Base-by-base conservation (phyloP, 2,113 vertebrate species). In the Pseudois nayaur region DNA sequence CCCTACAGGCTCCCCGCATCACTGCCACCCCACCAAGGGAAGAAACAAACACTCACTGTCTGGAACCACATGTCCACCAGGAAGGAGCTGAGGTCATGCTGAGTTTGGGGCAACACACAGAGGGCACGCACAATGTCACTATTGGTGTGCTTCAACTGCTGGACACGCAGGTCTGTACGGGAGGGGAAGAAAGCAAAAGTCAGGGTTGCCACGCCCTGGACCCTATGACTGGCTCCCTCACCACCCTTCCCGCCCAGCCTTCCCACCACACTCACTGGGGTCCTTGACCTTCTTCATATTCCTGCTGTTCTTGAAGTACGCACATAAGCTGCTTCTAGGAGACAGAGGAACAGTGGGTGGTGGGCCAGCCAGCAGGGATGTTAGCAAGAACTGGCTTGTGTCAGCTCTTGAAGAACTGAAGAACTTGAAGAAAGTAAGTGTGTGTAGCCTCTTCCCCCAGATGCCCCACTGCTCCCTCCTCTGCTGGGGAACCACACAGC, bases 231-330 rank as follows among this genome's bases (percentile, higher is more conserved):
- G 19, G 29, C 5, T 36, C 40, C 3, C 27, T 74, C 23, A 54
- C 9, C 17, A 7, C 27, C 50, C 64, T 40, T 40, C 4, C 17
- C 36, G 9, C 31, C 29, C 8, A 29, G 2, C 48, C 31, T 55
- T 17, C 8, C n/a, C 11, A 23, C 31, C 12, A 31, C 76, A 98
- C 99, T 99, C 97, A 99, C 99, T 96, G 11, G 99, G 91, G 91
- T 99, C 99, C 98, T 99, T 99, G 54, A 99, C 59, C 33, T 97
- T 98, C 94, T 99, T 99, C 43, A 99, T 97, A 97, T 99, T 99
- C 84, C 99, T 98, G 95, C 97, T 99, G 95, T 99, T 98, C 97
- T 99, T 99, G 50, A 99, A 98, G 90, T 99, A 99, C 11, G 99
- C 98, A 6, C 98, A 98, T 43, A 99, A 98, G 98, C 96, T 98